phyloP scores from a whole-genome alignment of 2,888 invertebrate genomes.

The Tridacna crocea region DNA sequence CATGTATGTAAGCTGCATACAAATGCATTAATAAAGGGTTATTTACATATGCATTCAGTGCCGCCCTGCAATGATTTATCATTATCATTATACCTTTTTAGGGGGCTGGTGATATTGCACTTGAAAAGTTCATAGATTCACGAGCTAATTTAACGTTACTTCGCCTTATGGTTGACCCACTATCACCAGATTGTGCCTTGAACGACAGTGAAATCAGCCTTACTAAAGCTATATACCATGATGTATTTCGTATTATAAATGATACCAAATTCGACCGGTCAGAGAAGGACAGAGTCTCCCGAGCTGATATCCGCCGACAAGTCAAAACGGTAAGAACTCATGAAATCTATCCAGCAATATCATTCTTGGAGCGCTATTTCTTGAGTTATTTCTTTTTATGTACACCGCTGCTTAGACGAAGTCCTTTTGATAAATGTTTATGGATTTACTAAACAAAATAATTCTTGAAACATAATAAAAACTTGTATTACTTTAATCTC shows the following conservation, averaged over 20 bases:
- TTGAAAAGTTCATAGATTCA: conserved; percentile 75
- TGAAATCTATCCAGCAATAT: background rate
- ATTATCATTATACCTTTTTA: conserved; percentile 33
- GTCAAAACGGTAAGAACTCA: conserved; percentile 52
- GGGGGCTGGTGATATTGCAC: conserved; percentile 72
- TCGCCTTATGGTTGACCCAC: conserved; percentile 74
- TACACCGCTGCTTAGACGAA: no score
- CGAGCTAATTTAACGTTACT: conserved; percentile 76
- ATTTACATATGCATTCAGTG: no score
- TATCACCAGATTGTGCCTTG: conserved; percentile 71
- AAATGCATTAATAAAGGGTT: no score
- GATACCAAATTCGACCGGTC: conserved; percentile 19
- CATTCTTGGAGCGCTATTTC: background rate
- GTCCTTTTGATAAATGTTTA: no score
- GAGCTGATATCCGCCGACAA: conserved; percentile 49
- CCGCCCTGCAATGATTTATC: no score
- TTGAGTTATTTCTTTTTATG: background rate
- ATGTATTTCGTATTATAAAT: conserved; percentile 65
- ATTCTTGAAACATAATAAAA: no score
- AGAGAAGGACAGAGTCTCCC: conserved; percentile 42
- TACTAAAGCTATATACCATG: conserved; percentile 71
- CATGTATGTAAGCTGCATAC: no score
- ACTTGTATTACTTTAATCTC: no score
- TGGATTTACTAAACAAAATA: no score
- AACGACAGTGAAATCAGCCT: conserved; percentile 69